A percentile compares a stretch with the other conserved stretches of the same genome.
phyloP scores from a whole-genome alignment of 2,888 invertebrate species.

The Taphrorychus bicolor region DNA sequence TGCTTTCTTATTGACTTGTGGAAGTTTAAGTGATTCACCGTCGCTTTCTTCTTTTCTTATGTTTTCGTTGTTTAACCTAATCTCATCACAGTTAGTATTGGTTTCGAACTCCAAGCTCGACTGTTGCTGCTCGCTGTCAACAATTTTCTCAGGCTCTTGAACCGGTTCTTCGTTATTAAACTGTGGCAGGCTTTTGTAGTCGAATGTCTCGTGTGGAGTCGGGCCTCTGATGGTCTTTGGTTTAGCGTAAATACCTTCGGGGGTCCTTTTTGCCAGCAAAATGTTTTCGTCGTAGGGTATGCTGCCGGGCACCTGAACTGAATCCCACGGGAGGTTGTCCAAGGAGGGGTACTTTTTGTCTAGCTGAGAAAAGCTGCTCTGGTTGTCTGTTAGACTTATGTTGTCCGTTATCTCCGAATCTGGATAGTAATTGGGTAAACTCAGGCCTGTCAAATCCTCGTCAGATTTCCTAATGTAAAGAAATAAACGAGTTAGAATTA shows the following conservation, averaged over 20 bases:
- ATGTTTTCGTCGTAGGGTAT: conserved; percentile 59
- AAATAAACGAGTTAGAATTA: background rate
- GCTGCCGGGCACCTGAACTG: conserved; percentile 46
- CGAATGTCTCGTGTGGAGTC: conserved; percentile 48
- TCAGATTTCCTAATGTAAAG: conserved; percentile 47
- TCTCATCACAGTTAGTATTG: conserved; percentile 54
- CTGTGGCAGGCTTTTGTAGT: conserved; percentile 40
- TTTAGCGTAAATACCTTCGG: conserved; percentile 51
- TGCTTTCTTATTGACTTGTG: background rate
- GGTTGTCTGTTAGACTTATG: conserved; percentile 58
- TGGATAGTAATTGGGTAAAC: conserved; percentile 59
- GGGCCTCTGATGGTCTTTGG: conserved; percentile 56
- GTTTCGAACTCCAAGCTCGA: conserved; percentile 47
- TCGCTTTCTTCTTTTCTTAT: conserved; percentile 43
- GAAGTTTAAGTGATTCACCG: conserved; percentile 2
- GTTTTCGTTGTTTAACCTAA: conserved; percentile 51
- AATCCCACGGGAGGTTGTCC: conserved; percentile 40
- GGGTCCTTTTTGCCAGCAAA: conserved; percentile 51
- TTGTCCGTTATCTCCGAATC: conserved; percentile 61
- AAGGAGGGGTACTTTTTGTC: conserved; percentile 25
- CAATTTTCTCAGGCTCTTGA: conserved; percentile 24
- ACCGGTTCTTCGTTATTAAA: conserved; percentile 11
- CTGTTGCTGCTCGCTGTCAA: conserved; percentile 13
- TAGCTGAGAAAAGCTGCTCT: conserved; percentile 38
- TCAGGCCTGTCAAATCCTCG: conserved; percentile 55